Base-by-base conservation (phyloP, 2,113 vertebrate genomes). In the Bufo bufo region DNA sequence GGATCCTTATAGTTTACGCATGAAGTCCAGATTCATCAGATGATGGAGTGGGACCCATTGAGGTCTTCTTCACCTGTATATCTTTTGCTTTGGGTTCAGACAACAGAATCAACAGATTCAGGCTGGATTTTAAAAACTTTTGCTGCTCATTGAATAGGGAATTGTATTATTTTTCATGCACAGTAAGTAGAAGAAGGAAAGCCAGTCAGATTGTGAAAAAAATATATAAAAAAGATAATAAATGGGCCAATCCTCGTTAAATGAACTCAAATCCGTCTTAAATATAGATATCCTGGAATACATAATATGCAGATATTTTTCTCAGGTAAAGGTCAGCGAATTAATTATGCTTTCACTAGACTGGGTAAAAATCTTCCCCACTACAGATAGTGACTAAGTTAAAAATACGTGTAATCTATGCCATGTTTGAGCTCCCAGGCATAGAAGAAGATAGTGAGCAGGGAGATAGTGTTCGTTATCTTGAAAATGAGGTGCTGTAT, bases 401-500 rank as follows among this genome's bases (percentile, higher is more conserved):
- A 86, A 65, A 79, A 86, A 79, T 86, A 66, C 14, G 54, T 47
- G 50, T 54, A 17, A 79, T 75, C 50, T 56, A 50, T 86, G 61
- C 7, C 10, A 56, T 69, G 63, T 69, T 77, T 19, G 23, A 61
- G 74, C 66, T 86, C 61, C 45, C 85, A 79, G 75, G 50, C 56
- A 54, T 49, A 9, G 33, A 66, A 52, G 84, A 52, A 65, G 84
- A 86, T 78, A 86, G 49, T 52, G 75, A 54, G n/a, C 45, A 65
- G 59, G 8, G 2, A 74, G 49, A 69, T 79, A 79, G 85, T 86
- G 77, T 86, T 86, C n/a, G 59, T 86, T 79, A 86, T 79, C 75
- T 75, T 66, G 77, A 33, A 86, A 86, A 86, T 80, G 47, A 79
- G 85, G 75, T 66, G 49, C 50, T 12, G 61, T 45, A 86, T 69